Evolutionary conservation across 2,797 vertebrate genomes (phyloP), one percentile per base, ranked within the genome.

Genomic region (Menidia menidia): DNA sequence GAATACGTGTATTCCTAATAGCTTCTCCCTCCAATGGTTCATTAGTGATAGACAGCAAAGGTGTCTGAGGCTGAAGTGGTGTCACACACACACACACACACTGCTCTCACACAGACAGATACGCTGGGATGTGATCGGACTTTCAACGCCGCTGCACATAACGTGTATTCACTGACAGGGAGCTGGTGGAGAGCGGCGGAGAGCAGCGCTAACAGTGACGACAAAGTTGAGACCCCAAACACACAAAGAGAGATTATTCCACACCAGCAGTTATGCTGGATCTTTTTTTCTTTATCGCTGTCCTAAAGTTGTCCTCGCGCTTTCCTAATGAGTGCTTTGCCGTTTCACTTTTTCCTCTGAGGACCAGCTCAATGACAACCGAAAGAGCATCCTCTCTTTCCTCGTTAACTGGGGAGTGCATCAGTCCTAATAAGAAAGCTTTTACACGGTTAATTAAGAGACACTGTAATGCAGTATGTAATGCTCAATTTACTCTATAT

Each of bases 381-480:
- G 68, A 81, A 68, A 85, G 81, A 83, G 78, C 73, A 35, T 82
- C 79, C 85, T 86, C 81, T 86, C 75, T 80, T 68, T 75, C 81
- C 85, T 89, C 69, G 64, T 85, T 88, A 86, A 80, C 81, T 16
- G 75, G 81, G 76, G 60, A 77, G 61, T 75, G 78, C 82, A 92
- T 90, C 88, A 74, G 87, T 90, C 86, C 90, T 92, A 91, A 93
- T 92, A 88, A 91, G 90, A 92, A 93, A 88, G 90, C 93, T 93
- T 93, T 94, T 93, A 94, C 90, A 87, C 78, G 82, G 75, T 87
- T 92, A 92, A 94, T 94, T 94, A 93, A 91, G 89, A 91, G 87
- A 89, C 87, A 88, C 86, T 83, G 85, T 92, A 92, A 92, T 90
- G 90, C 86, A 82, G 83, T 89, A 89, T 88, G 84, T 86, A 86